phyloP scores from a whole-genome alignment of 2,797 vertebrate genomes.

The Anableps anableps region DNA sequence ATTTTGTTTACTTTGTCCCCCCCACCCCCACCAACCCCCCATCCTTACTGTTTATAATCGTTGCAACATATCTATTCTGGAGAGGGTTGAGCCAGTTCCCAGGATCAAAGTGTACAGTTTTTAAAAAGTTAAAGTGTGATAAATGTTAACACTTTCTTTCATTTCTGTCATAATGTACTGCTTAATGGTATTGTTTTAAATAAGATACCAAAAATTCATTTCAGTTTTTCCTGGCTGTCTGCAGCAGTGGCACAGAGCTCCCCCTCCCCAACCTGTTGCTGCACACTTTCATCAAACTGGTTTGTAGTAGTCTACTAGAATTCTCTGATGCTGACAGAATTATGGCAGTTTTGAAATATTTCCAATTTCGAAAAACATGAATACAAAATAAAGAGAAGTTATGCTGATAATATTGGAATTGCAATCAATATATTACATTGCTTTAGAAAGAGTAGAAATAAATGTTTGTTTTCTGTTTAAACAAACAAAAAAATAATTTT shows the following conservation, averaged over 20 bases:
- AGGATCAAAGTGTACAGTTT: neutral
- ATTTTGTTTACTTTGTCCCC: constrained; percentile 41
- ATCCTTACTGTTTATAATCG: neutral
- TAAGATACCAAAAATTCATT: neutral
- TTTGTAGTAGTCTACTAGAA: neutral
- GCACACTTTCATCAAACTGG: neutral
- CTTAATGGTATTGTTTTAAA: neutral
- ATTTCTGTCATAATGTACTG: neutral
- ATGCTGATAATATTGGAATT: neutral
- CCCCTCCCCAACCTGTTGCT: neutral
- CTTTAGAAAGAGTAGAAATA: neutral
- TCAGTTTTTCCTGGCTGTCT: neutral
- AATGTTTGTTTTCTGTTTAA: neutral
- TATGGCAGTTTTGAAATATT: neutral
- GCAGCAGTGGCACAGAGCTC: neutral
- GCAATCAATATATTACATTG: neutral
- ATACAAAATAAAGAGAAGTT: neutral
- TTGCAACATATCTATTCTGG: neutral
- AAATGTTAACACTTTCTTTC: neutral
- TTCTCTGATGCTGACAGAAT: neutral
- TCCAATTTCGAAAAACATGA: neutral
- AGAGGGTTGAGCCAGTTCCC: neutral
- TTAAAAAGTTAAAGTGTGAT: neutral
- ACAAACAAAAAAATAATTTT: neutral
- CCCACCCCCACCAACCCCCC: too few species aligned